Evolutionary conservation across 1,140 invertebrate genomes (phyloP), one percentile per base, ranked within the genome.

Genomic region (Uloborus diversus): DNA sequence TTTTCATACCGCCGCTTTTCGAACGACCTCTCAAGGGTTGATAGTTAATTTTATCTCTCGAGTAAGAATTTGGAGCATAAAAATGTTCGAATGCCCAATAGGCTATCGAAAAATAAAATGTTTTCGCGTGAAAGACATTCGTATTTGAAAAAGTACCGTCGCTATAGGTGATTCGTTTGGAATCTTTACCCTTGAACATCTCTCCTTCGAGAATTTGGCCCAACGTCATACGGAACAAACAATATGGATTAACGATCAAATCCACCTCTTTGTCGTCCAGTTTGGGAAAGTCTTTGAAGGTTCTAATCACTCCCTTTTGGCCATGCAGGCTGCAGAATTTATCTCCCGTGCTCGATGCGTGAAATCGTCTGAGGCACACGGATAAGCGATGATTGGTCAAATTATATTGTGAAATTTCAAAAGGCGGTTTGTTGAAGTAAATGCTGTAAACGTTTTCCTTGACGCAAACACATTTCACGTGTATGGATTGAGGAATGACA

Each of bases 311-410:
- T 0, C 70, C 70, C 25, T 73, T 73, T 62, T 73, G 70, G 2
- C 70, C 70, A 11, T 62, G 70, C 17, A 73, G 49, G 33, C 35
- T 73, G n/a, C 35, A 73, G 1, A 73, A 25, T 51, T 73, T 61
- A 20, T 70, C 68, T 0, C 68, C 68, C 17, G 68, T 71, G 4
- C 23, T 28, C 1, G 68, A 14, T 9, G 14, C 3, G 35, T 75
- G 37, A 0, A 30, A 25, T 32, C 30, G 11, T 64, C 62, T 37
- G 0, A 61, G 2, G 27, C 57, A 49, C 2, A 75, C 62, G 25
- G 20, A 32, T 23, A 75, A 51, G 0, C 4, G 30, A 1, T 35
- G 11, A 1, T 2, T 28, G 1, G 2, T 4, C 9, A 64, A n/a
- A 49, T 23, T 4, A 25, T 64, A 14, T 17, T 25, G 27, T 2